Conservation (phyloP, 2,797 vertebrate genomes). For the Lerista edwardsae region DNA sequence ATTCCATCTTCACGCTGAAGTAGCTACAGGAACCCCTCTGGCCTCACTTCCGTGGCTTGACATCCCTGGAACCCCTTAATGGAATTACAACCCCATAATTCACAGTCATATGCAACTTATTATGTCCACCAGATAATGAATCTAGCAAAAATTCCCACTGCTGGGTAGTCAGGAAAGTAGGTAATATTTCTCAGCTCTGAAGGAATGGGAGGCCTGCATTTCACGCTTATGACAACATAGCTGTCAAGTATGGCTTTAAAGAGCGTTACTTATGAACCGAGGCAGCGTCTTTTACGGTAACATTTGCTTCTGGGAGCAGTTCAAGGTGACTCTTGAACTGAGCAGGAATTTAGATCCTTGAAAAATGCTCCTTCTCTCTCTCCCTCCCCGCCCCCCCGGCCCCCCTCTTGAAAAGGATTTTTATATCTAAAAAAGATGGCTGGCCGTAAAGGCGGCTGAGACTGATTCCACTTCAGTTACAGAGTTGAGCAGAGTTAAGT, state of each 20-base stretch:
- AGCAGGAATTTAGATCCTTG: constrained; percentile 34
- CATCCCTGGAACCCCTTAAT: constrained; percentile 44
- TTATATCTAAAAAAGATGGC: too few species aligned
- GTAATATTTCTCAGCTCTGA: constrained; percentile 46
- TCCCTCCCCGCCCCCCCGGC: too few species aligned
- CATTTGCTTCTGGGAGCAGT: constrained; percentile 49
- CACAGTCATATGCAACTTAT: constrained; percentile 46
- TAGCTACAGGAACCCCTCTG: neutral
- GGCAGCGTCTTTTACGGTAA: constrained; percentile 49
- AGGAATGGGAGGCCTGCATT: constrained; percentile 46
- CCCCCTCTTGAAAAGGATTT: too few species aligned
- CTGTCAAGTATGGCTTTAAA: constrained; percentile 51
- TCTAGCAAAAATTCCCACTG: constrained; percentile 50
- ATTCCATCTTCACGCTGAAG: constrained; percentile 12
- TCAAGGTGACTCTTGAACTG: constrained; percentile 38
- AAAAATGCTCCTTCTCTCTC: too few species aligned
- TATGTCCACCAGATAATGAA: constrained; percentile 6
- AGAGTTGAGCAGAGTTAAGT: neutral
- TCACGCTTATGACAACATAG: constrained; percentile 52
- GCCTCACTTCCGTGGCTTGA: constrained; percentile 31
- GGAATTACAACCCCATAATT: constrained; percentile 46
- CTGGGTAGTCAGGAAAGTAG: constrained; percentile 52
- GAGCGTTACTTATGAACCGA: constrained; percentile 45
- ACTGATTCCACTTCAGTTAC: neutral
- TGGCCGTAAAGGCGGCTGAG: neutral